These are phyloP conservation scores for Tetrax tetrax DNA, from an alignment of 2,113 vertebrate species.

Conservation along the genomic window DNA sequence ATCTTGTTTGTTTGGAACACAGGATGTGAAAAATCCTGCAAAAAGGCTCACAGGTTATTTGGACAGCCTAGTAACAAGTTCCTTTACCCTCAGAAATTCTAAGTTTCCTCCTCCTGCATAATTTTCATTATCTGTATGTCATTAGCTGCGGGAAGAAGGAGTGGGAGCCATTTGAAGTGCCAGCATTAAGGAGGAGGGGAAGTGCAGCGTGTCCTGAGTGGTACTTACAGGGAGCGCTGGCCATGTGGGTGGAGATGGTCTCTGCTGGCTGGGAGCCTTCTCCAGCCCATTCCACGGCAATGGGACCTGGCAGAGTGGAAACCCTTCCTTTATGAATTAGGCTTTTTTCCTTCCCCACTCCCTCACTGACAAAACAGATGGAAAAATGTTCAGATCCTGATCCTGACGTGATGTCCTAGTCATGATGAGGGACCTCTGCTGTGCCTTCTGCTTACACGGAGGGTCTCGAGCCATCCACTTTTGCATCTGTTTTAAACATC, in stretches of 20 bases:
- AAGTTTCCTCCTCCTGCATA: not conserved
- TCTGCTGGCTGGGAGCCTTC: not conserved
- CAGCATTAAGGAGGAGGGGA: not conserved
- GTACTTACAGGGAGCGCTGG: fast-evolving
- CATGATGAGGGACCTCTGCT: not conserved
- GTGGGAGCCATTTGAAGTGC: not conserved
- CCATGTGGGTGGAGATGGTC: not conserved
- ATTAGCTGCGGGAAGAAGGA: not conserved
- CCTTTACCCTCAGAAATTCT: not conserved
- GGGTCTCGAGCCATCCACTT: fast-evolving
- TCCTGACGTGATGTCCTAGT: not conserved
- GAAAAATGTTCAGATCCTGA: not conserved
- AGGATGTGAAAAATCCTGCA: not conserved
- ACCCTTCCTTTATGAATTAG: not conserved
- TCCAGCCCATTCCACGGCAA: fast-evolving
- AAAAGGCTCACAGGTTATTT: not conserved
- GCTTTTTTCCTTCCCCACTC: not conserved
- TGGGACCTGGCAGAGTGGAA: not conserved
- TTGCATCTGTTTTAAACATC: not conserved
- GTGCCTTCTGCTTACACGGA: not conserved
- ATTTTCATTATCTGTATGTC: not conserved
- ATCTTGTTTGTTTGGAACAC: not conserved
- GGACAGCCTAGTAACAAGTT: not conserved
- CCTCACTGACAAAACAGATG: not conserved
- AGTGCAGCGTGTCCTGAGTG: not conserved